Evolutionary conservation across 2,888 invertebrate species (phyloP).

Genomic region (Archips xylosteana): DNA sequence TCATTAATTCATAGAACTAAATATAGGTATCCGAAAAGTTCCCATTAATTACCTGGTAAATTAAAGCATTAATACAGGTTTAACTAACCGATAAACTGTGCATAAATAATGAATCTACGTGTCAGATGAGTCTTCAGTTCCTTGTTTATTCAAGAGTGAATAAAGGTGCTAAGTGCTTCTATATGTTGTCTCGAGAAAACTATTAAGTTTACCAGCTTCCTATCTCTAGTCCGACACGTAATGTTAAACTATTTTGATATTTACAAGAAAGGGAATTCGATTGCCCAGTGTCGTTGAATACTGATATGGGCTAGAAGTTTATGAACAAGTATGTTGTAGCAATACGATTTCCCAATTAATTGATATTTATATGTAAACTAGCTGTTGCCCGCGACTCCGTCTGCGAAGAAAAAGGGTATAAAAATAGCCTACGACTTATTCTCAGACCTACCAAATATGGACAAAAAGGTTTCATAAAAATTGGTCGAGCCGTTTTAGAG

Average conservation of each 20-base stretch:
- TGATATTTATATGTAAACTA: too few species aligned
- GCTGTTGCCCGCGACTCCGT: too few species aligned
- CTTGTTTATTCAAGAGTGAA: constrained; percentile 1
- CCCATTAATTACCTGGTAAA: constrained; percentile 21
- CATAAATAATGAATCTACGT: constrained; percentile 24
- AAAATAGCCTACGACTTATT: too few species aligned
- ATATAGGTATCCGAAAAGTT: constrained; percentile 22
- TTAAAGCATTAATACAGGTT: constrained; percentile 18
- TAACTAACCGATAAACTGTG: constrained; percentile 19
- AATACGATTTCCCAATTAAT: too few species aligned
- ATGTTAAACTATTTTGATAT: not conserved
- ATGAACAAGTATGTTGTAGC: too few species aligned
- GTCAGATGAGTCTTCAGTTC: constrained; percentile 7
- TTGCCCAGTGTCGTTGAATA: not conserved
- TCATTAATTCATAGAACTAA: constrained; percentile 18
- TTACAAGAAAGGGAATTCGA: not conserved
- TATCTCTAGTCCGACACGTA: not conserved
- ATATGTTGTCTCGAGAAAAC: not conserved
- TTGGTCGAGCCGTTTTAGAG: too few species aligned
- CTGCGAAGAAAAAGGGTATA: too few species aligned
- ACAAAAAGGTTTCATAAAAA: too few species aligned
- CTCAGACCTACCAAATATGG: too few species aligned
- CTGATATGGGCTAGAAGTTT: too few species aligned
- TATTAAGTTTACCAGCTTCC: not conserved
- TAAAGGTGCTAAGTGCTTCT: not conserved